Conservation (phyloP, 1,140 invertebrate genomes). For the Neodiprion pinetum region DNA sequence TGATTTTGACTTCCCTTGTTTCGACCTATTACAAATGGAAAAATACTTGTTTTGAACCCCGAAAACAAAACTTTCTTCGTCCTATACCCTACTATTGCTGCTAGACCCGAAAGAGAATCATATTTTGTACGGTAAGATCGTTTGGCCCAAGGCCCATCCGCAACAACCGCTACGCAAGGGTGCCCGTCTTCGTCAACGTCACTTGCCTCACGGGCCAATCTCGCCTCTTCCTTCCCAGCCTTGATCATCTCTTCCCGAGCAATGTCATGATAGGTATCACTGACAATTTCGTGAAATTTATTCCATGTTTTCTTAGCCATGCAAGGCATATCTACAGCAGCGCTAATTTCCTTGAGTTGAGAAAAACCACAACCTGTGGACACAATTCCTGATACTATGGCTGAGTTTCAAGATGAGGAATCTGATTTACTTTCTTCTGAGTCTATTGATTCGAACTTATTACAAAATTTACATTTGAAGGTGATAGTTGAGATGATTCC, state of each 20-base stretch:
- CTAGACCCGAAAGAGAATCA: slow-evolving; percentile 44
- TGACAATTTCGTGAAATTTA: slow-evolving; percentile 27
- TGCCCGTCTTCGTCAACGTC: slow-evolving; percentile 43
- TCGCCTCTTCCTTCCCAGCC: slow-evolving; percentile 40
- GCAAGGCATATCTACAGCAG: slow-evolving; percentile 30
- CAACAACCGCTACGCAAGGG: slow-evolving; percentile 45
- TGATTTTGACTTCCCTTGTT: slow-evolving; percentile 15
- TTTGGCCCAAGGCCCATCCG: slow-evolving; percentile 48
- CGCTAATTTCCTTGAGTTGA: slow-evolving; percentile 18
- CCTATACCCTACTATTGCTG: slow-evolving; percentile 39
- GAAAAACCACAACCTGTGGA: slow-evolving; percentile 22
- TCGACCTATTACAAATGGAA: slow-evolving; percentile 13
- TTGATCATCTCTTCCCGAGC: slow-evolving; percentile 32
- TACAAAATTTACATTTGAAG: slow-evolving; percentile 28
- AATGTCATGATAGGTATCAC: slow-evolving; percentile 24
- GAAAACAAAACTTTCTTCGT: slow-evolving; percentile 48
- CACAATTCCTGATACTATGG: slow-evolving; percentile 22
- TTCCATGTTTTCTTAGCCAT: slow-evolving; percentile 30
- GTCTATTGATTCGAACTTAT: slow-evolving; percentile 15
- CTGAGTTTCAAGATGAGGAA: slow-evolving; percentile 19
- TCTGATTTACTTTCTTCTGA: slow-evolving; percentile 2
- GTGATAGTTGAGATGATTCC: slow-evolving; percentile 16
- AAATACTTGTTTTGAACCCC: slow-evolving; percentile 54
- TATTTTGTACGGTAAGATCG: slow-evolving; percentile 44
- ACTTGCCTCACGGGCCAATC: slow-evolving; percentile 36